These are phyloP conservation scores for Dilophus febrilis DNA, from an alignment of 2,888 invertebrate species.

Conservation along the genomic window DNA sequence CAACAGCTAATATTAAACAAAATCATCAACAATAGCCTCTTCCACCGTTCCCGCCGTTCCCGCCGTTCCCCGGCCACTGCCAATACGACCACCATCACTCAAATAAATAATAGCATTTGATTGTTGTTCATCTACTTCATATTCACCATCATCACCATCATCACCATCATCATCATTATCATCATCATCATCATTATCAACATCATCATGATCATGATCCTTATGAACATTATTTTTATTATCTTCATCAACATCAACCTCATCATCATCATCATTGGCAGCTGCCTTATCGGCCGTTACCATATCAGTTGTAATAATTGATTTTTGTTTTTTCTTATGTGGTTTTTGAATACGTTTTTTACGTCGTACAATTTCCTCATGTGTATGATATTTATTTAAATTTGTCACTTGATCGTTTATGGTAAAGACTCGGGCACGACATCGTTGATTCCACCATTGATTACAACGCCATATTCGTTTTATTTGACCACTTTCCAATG, in stretches of 20 bases:
- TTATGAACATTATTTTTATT: neutral
- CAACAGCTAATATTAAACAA: too few species aligned
- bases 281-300: too few species aligned
- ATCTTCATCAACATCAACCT: neutral
- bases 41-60: too few species aligned
- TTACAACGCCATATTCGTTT: conserved; percentile 31
- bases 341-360: conserved; percentile 23
- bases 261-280: neutral
- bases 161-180: neutral
- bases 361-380: conserved; percentile 28
- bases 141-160: neutral
- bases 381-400: conserved; percentile 29
- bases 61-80: too few species aligned
- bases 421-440: conserved; percentile 29
- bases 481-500: conserved; percentile 23
- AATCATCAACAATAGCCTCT: too few species aligned
- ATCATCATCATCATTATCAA: neutral
- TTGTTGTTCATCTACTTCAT: neutral
- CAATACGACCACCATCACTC: neutral
- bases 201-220: neutral
- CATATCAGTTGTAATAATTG: too few species aligned
- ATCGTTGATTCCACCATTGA: conserved; percentile 32
- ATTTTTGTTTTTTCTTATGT: conserved; percentile 1
- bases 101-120: too few species aligned
- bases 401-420: conserved; percentile 26